Percentiles rank a stretch among this genome's conserved stretches.
These are phyloP conservation scores for Ambastaia sidthimunki DNA, from an alignment of 2,797 vertebrate genomes.

Conservation along the genomic window DNA sequence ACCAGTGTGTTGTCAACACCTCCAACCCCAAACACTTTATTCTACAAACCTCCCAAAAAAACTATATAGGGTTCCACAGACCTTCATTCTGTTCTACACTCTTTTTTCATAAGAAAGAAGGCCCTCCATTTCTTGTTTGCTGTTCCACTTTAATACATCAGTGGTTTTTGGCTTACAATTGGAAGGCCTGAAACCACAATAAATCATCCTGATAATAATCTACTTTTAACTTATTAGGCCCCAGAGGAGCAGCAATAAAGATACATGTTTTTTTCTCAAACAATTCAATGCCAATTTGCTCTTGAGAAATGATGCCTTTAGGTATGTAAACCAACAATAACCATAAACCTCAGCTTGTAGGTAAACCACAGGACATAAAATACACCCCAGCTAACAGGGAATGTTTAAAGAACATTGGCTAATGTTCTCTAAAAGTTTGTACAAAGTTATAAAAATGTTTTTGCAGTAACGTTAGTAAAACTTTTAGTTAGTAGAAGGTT, in stretches of 20 bases:
- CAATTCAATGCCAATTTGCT: slow-evolving; percentile 9
- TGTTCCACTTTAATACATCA: slow-evolving; percentile 33
- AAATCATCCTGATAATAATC: slow-evolving; percentile 52
- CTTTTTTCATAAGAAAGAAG: slow-evolving; percentile 42
- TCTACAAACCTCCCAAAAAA: not conserved
- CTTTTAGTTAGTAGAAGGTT: too few species aligned
- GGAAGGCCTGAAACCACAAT: slow-evolving; percentile 29
- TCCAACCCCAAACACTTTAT: not conserved
- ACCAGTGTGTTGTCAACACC: not conserved
- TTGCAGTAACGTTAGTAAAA: too few species aligned
- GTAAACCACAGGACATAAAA: slow-evolving; percentile 11
- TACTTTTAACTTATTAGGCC: slow-evolving; percentile 38
- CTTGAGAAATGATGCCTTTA: slow-evolving; percentile 11
- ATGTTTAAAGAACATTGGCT: too few species aligned
- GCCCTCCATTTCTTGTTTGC: slow-evolving; percentile 23
- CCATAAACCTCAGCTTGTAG: not conserved
- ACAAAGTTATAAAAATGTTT: too few species aligned
- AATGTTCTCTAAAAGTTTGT: too few species aligned
- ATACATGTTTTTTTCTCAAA: slow-evolving; percentile 22
- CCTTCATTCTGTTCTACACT: slow-evolving; percentile 47
- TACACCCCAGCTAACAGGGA: slow-evolving; percentile 59
- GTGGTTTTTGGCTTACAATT: slow-evolving; percentile 21
- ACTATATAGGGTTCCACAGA: not conserved
- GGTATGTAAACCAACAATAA: slow-evolving; percentile 1
- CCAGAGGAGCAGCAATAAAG: slow-evolving; percentile 1